Base-by-base conservation (phyloP, 2,888 invertebrate genomes). In the Cheilosia vulpina region DNA sequence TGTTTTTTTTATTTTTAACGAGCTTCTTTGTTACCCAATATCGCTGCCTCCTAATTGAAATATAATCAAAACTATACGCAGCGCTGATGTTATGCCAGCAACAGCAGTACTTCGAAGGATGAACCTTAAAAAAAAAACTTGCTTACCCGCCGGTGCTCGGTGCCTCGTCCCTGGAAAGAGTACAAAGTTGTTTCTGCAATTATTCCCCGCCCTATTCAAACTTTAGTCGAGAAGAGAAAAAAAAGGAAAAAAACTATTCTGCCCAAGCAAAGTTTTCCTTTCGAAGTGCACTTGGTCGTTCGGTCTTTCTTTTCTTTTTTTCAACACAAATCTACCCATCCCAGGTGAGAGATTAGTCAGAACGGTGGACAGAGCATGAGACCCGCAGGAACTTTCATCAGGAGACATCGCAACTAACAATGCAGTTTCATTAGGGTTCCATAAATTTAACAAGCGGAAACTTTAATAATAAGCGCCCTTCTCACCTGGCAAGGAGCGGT, bases 401-500 rank as follows among this genome's bases (percentile, higher is more conserved):
- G 53, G 55, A 60, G 45, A 41, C 63, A 77, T 52, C 41, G 43
- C 50, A 63, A 13, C 31, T 5, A 21, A 52, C 66, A 66, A 43
- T 82, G 71, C 66, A 62, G 58, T 68, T 71, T 82, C 78, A 72
- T 71, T 78, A 72, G 43, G 47, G 47, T 55, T 31, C 66, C 47
- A 53, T 73, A 65, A 58, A 11, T 45, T 65, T 57, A 68, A 71
- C 71, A 55, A 77, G 58, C 31, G 27, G 62, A 45, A 82, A 82
- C 66, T 78, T 78, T 78, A 82, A 78, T 78, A 78, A 55, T 65
- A 63, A 77, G 47, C 53, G 65, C 27, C 53, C 62, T 60, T 63
- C 52, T 58, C 34, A 19, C 19, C 41, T 69, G 50, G 6, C 47
- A 50, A 43, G 41, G 55, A 27, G 1, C 27, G 27, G 27, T 27